phyloP scores from a whole-genome alignment of 2,888 invertebrate genomes.

The Lasiommata megera region DNA sequence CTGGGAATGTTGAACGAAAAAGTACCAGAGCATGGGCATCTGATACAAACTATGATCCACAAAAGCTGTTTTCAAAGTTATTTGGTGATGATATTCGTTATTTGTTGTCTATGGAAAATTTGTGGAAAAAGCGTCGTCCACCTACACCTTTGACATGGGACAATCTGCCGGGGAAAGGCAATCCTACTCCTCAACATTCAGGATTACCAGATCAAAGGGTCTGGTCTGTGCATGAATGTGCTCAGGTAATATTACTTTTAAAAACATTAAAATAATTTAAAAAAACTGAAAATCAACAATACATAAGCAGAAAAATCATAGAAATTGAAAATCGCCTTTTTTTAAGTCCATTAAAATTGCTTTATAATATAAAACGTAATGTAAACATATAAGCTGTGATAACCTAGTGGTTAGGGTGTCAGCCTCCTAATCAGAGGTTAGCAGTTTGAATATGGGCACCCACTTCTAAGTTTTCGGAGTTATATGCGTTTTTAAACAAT shows the following conservation, averaged over 20 bases:
- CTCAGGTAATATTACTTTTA: slow-evolving; percentile 57
- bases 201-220: slow-evolving; percentile 87
- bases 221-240: slow-evolving; percentile 90
- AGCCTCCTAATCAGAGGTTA: no score
- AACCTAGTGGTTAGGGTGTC: no score
- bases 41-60: slow-evolving; percentile 89
- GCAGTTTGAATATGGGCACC: no score
- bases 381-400: no score
- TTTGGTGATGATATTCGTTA: slow-evolving; percentile 97
- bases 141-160: slow-evolving; percentile 91
- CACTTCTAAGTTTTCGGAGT: no score
- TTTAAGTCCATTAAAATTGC: no score
- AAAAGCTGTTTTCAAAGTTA: slow-evolving; percentile 94
- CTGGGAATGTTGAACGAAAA: slow-evolving; percentile 81
- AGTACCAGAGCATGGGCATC: slow-evolving; percentile 96
- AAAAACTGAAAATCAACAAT: no score
- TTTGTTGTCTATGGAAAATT: slow-evolving; percentile 94
- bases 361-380: no score
- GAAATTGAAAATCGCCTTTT: no score
- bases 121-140: slow-evolving; percentile 95
- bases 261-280: no score
- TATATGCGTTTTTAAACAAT: no score
- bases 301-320: no score
- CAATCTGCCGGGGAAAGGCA: slow-evolving; percentile 82
- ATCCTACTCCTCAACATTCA: slow-evolving; percentile 60